phyloP scores from a whole-genome alignment of 1,140 invertebrate genomes.

The Diabrotica virgifera region DNA sequence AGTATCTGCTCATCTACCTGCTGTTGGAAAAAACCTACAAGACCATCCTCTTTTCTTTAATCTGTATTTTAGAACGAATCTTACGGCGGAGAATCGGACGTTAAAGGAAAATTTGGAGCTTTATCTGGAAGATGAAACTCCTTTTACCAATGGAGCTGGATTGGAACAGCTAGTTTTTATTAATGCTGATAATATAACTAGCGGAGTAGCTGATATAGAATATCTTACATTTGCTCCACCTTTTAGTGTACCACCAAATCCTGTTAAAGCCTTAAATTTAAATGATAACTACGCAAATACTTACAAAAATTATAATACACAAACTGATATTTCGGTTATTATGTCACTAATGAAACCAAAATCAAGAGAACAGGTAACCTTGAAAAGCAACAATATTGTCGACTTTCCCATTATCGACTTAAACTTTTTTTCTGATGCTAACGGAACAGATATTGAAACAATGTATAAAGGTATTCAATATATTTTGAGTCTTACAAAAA shows the following conservation, averaged over 20 bases:
- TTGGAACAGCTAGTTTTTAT: constrained; percentile 17
- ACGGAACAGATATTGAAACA: constrained; percentile 51
- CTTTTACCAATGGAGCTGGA: constrained; percentile 10
- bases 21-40: constrained; percentile 64
- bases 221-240: constrained; percentile 9
- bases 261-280: not conserved
- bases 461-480: constrained; percentile 52
- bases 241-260: not conserved
- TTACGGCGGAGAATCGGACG: not conserved
- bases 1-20: constrained; percentile 49
- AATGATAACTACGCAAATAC: constrained; percentile 10
- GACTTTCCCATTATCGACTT: constrained; percentile 78
- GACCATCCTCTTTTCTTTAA: constrained; percentile 66
- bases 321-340: constrained; percentile 44
- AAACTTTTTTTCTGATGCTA: constrained; percentile 65
- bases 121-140: constrained; percentile 21
- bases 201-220: constrained; percentile 25
- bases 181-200: constrained; percentile 5
- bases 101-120: constrained; percentile 20
- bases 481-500: constrained; percentile 48
- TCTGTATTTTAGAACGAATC: constrained; percentile 43
- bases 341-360: constrained; percentile 67
- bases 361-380: constrained; percentile 66
- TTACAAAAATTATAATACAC: constrained; percentile 15
- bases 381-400: constrained; percentile 65